Base-by-base conservation (phyloP, 2,797 vertebrate species). In the Oreochromis grahami region DNA sequence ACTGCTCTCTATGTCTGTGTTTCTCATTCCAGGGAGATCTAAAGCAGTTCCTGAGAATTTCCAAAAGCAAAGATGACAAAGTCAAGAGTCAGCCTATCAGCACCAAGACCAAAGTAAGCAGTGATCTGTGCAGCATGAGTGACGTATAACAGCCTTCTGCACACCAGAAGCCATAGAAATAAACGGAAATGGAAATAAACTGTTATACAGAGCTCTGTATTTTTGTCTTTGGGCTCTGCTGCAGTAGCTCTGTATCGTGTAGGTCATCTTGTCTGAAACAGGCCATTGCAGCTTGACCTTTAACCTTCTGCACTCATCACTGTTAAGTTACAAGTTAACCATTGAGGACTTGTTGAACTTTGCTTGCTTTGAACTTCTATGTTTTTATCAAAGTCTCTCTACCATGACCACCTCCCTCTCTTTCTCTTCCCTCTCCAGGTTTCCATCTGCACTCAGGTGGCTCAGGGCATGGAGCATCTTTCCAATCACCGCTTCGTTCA, bases 31-130 rank as follows among this genome's bases (percentile, higher is more conserved):
- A 99, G 98, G 98, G 98, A 77, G 98, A 99, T 82, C 95, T 99
- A 79, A 99, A 99, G 87, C 98, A 99, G 95, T 99, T 98, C 93
- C 96, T 99, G 90, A 97, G 97, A 90, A 99, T 99, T 94, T 98
- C 98, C 86, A 98, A 97, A 94, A 98, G 95, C 96, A 98, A 98
- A 95, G 98, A 99, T 58, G 98, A 99, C 90, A 98, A 99, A 77
- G 84, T 97, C 89, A 99, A 99, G 93, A 93, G 97, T 1, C 98
- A 98, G 87, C 96, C 98, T 1, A 96, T 99, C 92, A 98, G 96
- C 95, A 98, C 97, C 88, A 99, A 98, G 93, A 98, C 98, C 86
- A 99, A 99, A 97, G 98, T 98, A 93, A 97, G 91, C 80, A 70
- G 78, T 43, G 17, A 48, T 10, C 4, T 74, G 15, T 50, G 38